Evolutionary conservation across 2,113 vertebrate species (phyloP).

Genomic region (Galbula dea): DNA sequence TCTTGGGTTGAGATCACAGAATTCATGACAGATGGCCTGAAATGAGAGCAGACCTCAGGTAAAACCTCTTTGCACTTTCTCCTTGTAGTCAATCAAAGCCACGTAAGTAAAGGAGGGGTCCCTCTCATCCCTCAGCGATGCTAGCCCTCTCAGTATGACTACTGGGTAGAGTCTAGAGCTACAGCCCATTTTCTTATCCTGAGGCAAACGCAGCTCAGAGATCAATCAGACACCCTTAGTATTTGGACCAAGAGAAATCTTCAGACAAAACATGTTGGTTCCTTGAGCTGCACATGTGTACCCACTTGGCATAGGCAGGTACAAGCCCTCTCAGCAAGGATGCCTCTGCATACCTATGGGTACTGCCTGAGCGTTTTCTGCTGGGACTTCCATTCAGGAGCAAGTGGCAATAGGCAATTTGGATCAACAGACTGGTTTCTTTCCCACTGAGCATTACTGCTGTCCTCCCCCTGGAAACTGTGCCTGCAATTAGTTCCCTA

Average conservation of each 20-base stretch:
- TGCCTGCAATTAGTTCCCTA: constrained; percentile 60
- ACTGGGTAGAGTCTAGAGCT: background rate
- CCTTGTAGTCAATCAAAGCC: background rate
- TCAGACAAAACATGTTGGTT: background rate
- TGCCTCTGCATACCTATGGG: background rate
- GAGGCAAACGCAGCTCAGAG: background rate
- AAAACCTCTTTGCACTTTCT: background rate
- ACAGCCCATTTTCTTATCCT: background rate
- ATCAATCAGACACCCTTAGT: background rate
- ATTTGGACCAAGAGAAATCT: background rate
- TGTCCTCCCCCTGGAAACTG: constrained; percentile 32
- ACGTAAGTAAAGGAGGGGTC: background rate
- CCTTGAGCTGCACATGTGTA: background rate
- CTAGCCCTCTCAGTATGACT: background rate
- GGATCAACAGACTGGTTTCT: background rate
- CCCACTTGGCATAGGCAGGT: background rate
- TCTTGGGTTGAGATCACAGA: background rate
- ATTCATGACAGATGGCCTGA: background rate
- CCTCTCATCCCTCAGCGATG: background rate
- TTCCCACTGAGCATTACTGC: background rate
- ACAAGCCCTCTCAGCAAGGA: background rate
- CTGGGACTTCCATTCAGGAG: background rate
- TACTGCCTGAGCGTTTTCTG: background rate
- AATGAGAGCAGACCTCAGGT: background rate
- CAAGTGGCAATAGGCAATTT: background rate